phyloP scores from a whole-genome alignment of 2,113 vertebrate genomes.

The Misgurnus mizolepis region DNA sequence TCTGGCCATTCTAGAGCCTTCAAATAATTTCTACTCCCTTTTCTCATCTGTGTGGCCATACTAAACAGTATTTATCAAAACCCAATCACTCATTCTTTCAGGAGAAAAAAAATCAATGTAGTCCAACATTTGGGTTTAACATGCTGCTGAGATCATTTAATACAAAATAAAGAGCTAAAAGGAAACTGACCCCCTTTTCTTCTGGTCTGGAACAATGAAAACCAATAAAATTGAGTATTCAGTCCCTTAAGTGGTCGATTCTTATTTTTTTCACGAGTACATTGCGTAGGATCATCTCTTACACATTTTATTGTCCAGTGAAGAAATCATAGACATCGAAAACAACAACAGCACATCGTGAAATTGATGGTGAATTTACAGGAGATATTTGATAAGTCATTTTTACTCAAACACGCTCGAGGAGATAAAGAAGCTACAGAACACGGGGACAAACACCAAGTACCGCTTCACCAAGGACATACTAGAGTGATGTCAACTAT shows the following conservation, averaged over 20 bases:
- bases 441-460: conserved; percentile 40
- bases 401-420: conserved; percentile 10
- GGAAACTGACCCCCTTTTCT: conserved; percentile 93
- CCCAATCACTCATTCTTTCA: conserved; percentile 79
- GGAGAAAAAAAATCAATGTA: conserved; percentile 70
- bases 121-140: conserved; percentile 70
- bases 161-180: conserved; percentile 62
- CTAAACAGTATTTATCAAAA: conserved; percentile 88
- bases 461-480: conserved; percentile 38
- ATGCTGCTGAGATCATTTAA: conserved; percentile 67
- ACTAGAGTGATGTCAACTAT: conserved; percentile 36
- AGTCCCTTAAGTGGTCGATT: conserved; percentile 69
- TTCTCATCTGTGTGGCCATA: conserved; percentile 81
- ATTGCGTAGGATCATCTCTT: background rate
- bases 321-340: conserved; percentile 25
- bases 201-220: conserved; percentile 97
- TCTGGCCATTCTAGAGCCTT: conserved; percentile 82
- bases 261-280: conserved; percentile 57
- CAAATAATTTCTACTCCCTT: conserved; percentile 63
- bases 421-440: conserved; percentile 32
- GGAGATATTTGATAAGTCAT: background rate
- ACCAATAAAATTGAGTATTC: conserved; percentile 98
- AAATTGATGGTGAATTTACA: conserved; percentile 37
- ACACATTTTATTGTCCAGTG: conserved; percentile 52
- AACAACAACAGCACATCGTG: conserved; percentile 44